A percentile compares a stretch with the other conserved stretches of the same genome.
phyloP scores from a whole-genome alignment of 2,888 invertebrate species.

The Meliscaeva auricollis region DNA sequence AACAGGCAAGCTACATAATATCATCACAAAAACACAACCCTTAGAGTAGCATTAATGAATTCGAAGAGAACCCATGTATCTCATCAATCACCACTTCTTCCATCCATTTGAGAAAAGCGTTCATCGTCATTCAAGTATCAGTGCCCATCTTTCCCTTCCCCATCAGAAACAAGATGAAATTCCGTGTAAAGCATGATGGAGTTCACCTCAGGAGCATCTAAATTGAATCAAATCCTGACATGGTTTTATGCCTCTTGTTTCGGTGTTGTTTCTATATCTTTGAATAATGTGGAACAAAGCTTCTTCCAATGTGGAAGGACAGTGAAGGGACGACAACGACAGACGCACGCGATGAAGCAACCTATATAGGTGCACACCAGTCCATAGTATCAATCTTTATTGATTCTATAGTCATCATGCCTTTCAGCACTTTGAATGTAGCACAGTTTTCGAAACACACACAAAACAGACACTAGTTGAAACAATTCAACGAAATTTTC shows the following conservation, averaged over 20 bases:
- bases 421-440: slow-evolving; percentile 15
- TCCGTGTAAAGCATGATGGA: background rate
- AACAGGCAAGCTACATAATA: background rate
- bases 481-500: background rate
- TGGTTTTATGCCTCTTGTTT: background rate
- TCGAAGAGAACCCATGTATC: slow-evolving; percentile 33
- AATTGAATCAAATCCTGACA: slow-evolving; percentile 46
- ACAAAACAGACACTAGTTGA: too few relatives aligned
- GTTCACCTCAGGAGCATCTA: slow-evolving; percentile 33
- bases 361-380: too few relatives aligned
- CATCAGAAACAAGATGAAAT: slow-evolving; percentile 1
- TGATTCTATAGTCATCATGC: slow-evolving; percentile 32
- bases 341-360: too few relatives aligned
- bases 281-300: slow-evolving; percentile 10
- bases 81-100: slow-evolving; percentile 44
- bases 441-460: slow-evolving; percentile 8
- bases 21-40: too few relatives aligned
- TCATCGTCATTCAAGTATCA: slow-evolving; percentile 5
- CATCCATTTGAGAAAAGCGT: slow-evolving; percentile 19
- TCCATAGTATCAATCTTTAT: slow-evolving; percentile 44
- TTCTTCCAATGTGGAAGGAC: background rate
- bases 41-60: slow-evolving; percentile 33
- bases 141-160: background rate
- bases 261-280: background rate
- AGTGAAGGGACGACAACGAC: background rate